Base-by-base conservation (phyloP, 1,140 invertebrate species). In the Cardiocondyla obscurior region DNA sequence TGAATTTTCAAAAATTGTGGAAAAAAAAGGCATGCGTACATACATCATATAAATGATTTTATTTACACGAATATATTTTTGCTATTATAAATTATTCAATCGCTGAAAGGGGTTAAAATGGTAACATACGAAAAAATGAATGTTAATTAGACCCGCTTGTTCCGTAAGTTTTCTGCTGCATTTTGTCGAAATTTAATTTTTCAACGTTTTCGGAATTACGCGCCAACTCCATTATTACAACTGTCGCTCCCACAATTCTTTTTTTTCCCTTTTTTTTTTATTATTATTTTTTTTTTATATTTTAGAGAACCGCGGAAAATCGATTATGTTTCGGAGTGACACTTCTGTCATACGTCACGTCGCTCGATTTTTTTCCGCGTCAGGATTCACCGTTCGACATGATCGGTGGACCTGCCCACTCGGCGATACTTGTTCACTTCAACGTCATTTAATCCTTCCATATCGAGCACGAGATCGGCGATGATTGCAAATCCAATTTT, bases 281-380 rank as follows among this genome's bases (percentile, higher is more conserved):
- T n/a, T n/a, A n/a, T n/a, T n/a, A n/a, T n/a, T n/a, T n/a, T n/a
- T n/a, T n/a, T n/a, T n/a, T n/a, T n/a, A n/a, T n/a, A n/a, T n/a
- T n/a, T 79, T 79, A 39, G 19, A 79, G 74, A 30, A 22, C 33
- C 33, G 14, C 44, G 22, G 22, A 36, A 79, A 69, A 79, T 79
- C 74, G 74, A 79, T 79, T 67, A 79, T 79, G 74, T 53, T 79
- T 79, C 36, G 25, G 46, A 67, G 22, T 79, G 74, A 79, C 62
- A 79, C 62, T 79, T 28, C 25, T 79, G 74, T 79, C 74, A 79
- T 67, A 79, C 74, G 74, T 79, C 46, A 67, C 62, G 46, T 79
- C 62, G 62, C 33, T 28, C 74, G 62, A 79, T 79, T 53, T 79
- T 62, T 79, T 79, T 77, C n/a, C 25, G 44, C 46, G 39, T 42